A percentile compares a stretch with the other conserved stretches of the same genome.
Conservation (phyloP, 1,140 invertebrate species). For the Drosophila ambigua region DNA sequence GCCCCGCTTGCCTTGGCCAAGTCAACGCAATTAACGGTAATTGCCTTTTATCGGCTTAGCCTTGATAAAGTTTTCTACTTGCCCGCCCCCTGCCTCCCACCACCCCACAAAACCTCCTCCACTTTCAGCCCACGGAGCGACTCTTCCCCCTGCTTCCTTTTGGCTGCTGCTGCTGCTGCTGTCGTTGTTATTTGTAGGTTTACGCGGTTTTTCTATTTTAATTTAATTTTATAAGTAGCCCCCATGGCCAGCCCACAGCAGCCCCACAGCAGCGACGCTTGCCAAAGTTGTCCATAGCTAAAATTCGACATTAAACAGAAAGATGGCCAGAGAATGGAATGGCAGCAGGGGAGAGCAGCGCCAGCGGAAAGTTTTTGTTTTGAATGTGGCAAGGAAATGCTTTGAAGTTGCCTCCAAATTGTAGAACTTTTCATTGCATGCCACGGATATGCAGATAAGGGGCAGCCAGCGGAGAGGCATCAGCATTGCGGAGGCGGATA, state of each 20-base stretch:
- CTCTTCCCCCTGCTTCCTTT: neutral
- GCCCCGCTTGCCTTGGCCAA: constrained; percentile 48
- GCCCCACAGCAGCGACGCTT: neutral
- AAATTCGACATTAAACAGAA: constrained; percentile 75
- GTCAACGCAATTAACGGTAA: constrained; percentile 81
- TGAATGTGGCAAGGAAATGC: constrained; percentile 57
- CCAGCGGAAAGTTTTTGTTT: constrained; percentile 52
- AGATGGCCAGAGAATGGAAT: constrained; percentile 7
- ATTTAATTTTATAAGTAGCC: constrained; percentile 79
- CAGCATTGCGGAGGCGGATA: constrained; percentile 3
- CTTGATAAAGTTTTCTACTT: constrained; percentile 71
- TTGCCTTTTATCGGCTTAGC: constrained; percentile 82
- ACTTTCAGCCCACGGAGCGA: neutral
- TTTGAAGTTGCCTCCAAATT: constrained; percentile 66
- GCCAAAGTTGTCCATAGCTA: constrained; percentile 62
- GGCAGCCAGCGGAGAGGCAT: too few species aligned
- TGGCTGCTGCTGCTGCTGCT: constrained; percentile 28
- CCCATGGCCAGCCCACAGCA: constrained; percentile 3
- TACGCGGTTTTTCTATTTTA: constrained; percentile 82
- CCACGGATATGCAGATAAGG: constrained; percentile 4
- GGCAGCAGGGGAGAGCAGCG: neutral
- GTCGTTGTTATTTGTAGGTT: constrained; percentile 70
- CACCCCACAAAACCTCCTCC: neutral
- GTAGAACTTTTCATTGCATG: constrained; percentile 54
- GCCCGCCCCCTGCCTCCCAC: constrained; percentile 12